Evolutionary conservation across 2,113 vertebrate species (phyloP).

Genomic region (Lophius piscatorius): DNA sequence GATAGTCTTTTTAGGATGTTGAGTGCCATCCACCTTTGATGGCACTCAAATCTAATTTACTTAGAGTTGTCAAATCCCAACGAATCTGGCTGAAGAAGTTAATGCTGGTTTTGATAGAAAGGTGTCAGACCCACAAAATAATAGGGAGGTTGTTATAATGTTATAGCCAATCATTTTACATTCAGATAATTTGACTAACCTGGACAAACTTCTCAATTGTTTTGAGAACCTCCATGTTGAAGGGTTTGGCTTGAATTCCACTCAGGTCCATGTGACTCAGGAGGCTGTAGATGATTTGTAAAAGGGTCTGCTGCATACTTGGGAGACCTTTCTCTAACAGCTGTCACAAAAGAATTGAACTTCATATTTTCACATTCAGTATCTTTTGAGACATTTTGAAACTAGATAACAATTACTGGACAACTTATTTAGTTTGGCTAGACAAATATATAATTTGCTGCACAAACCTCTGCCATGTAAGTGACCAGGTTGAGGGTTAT

Average conservation of each 20-base stretch:
- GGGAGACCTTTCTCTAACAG: conserved; percentile 95
- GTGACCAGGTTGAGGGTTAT: conserved; percentile 93
- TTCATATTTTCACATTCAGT: neutral
- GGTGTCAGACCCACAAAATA: too few relatives aligned
- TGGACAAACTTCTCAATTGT: conserved; percentile 97
- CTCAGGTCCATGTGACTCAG: conserved; percentile 95
- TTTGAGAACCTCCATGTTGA: conserved; percentile 96
- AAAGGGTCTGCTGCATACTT: conserved; percentile 93
- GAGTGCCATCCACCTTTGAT: too few relatives aligned
- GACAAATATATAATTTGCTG: neutral
- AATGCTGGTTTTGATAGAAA: too few relatives aligned
- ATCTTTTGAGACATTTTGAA: neutral
- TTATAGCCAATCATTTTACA: neutral
- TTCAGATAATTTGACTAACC: conserved; percentile 74
- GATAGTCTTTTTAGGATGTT: too few relatives aligned
- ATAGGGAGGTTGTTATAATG: neutral
- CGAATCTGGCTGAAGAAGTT: too few relatives aligned
- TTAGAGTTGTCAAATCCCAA: too few relatives aligned
- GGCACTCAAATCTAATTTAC: too few relatives aligned
- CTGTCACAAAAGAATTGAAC: conserved; percentile 70
- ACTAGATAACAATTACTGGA: neutral
- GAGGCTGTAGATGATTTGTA: conserved; percentile 96
- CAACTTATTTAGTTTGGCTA: neutral
- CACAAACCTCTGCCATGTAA: conserved; percentile 92
- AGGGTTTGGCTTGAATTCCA: conserved; percentile 90